A percentile compares a stretch with the other conserved stretches of the same genome.
These are phyloP conservation scores for Aphrocallistes beatrix DNA, from an alignment of 37 sponge, comb jelly and placozoan species.

Conservation along the genomic window DNA sequence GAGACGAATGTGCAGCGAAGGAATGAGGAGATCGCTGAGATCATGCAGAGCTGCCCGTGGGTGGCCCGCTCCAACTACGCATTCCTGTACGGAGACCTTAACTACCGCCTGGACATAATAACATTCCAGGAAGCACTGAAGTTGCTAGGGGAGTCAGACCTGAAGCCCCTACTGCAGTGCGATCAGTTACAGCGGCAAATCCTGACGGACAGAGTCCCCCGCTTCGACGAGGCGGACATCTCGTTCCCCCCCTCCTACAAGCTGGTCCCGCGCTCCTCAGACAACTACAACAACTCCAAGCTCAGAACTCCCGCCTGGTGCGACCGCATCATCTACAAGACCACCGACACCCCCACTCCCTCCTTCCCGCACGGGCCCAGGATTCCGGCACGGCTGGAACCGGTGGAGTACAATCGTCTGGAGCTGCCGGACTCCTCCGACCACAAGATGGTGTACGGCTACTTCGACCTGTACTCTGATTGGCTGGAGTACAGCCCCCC, in stretches of 20 bases:
- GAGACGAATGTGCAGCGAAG: background rate
- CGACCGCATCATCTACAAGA: background rate
- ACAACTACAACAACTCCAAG: background rate
- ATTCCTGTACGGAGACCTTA: background rate
- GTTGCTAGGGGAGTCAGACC: background rate
- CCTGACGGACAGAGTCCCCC: background rate
- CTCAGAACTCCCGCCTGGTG: background rate
- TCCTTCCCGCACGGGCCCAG: background rate
- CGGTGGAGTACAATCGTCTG: background rate
- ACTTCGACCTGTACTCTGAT: background rate
- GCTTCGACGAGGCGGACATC: background rate
- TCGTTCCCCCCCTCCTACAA: background rate
- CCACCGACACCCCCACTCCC: background rate
- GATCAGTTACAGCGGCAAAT: conserved; percentile 39
- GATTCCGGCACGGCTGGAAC: background rate
- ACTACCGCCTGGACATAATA: conserved; percentile 35
- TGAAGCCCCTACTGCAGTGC: conserved; percentile 18
- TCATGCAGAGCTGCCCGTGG: background rate
- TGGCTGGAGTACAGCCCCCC: conserved; percentile 1
- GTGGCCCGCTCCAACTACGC: background rate
- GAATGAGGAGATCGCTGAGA: background rate
- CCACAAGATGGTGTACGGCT: background rate
- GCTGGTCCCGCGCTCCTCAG: background rate
- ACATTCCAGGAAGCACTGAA: conserved; percentile 34
- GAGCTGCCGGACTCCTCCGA: background rate